phyloP scores from a whole-genome alignment of 2,888 invertebrate genomes.

The Protophormia terraenovae region DNA sequence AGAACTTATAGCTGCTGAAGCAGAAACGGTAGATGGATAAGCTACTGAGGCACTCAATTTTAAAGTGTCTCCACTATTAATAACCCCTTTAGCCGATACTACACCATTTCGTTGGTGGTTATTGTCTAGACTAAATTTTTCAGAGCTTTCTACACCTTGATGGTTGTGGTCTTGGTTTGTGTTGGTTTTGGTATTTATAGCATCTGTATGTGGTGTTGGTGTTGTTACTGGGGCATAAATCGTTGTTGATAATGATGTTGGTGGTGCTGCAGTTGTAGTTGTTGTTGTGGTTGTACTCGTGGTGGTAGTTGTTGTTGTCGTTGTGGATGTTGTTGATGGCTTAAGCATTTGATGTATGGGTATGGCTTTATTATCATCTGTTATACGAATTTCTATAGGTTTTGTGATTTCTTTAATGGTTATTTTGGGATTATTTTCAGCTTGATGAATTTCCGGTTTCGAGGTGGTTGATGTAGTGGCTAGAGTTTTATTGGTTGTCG shows the following conservation, averaged over 20 bases:
- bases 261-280: slow-evolving; percentile 54
- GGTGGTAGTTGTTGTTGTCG: slow-evolving; percentile 67
- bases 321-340: slow-evolving; percentile 67
- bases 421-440: slow-evolving; percentile 77
- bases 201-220: slow-evolving; percentile 5
- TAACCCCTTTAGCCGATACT: slow-evolving; percentile 60
- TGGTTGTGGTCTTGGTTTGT: slow-evolving; percentile 10
- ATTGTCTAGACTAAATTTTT: slow-evolving; percentile 49
- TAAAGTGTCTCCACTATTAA: slow-evolving; percentile 75
- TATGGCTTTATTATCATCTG: slow-evolving; percentile 77
- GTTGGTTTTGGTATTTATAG: slow-evolving; percentile 37
- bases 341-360: slow-evolving; percentile 75
- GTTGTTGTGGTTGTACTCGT: slow-evolving; percentile 52
- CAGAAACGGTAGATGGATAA: slow-evolving; percentile 69
- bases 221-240: slow-evolving; percentile 35
- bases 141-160: slow-evolving; percentile 57
- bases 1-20: slow-evolving; percentile 19
- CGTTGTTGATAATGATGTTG: slow-evolving; percentile 47
- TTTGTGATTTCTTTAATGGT: slow-evolving; percentile 81
- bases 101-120: slow-evolving; percentile 39
- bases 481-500: slow-evolving; percentile 41
- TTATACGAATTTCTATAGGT: slow-evolving; percentile 80
- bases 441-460: slow-evolving; percentile 56
- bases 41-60: slow-evolving; percentile 77
- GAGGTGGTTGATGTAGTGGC: slow-evolving; percentile 64